Evolutionary conservation across 2,113 vertebrate genomes (phyloP).

Genomic region (Gobius niger): DNA sequence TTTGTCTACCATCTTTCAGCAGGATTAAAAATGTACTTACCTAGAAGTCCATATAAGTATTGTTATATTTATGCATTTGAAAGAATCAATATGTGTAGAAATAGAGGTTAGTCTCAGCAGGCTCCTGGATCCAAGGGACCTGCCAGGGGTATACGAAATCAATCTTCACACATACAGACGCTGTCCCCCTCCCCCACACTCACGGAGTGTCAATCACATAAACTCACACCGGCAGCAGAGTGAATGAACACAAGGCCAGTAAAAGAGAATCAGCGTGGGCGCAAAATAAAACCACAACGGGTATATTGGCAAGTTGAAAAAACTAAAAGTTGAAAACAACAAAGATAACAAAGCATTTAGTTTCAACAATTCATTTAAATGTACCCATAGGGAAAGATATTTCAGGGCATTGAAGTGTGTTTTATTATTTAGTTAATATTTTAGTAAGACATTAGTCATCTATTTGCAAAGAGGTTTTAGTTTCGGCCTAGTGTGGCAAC

Average conservation of each 20-base stretch:
- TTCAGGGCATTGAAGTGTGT: not conserved
- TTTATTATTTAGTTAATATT: not conserved
- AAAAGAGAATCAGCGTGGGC: constrained; percentile 21
- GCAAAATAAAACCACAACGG: constrained; percentile 19
- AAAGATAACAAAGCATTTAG: too few species aligned
- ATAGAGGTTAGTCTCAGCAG: not conserved
- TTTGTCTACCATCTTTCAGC: not conserved
- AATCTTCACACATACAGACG: constrained; percentile 32
- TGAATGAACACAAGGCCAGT: constrained; percentile 29
- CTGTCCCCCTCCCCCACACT: constrained; percentile 3
- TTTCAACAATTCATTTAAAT: not conserved
- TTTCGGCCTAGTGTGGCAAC: not conserved
- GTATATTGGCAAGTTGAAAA: constrained; percentile 7
- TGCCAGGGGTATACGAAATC: constrained; percentile 43
- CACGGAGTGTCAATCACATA: constrained; percentile 26
- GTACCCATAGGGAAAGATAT: not conserved
- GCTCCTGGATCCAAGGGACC: not conserved
- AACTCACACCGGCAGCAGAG: constrained; percentile 23
- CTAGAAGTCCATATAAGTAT: not conserved
- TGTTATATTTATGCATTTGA: not conserved
- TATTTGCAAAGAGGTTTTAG: constrained; percentile 7
- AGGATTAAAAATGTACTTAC: not conserved
- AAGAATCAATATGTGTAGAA: not conserved
- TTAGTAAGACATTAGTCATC: too few species aligned
- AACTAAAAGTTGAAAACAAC: not conserved